phyloP scores from a whole-genome alignment of 2,113 vertebrate genomes.

The Dasyornis broadbenti region DNA sequence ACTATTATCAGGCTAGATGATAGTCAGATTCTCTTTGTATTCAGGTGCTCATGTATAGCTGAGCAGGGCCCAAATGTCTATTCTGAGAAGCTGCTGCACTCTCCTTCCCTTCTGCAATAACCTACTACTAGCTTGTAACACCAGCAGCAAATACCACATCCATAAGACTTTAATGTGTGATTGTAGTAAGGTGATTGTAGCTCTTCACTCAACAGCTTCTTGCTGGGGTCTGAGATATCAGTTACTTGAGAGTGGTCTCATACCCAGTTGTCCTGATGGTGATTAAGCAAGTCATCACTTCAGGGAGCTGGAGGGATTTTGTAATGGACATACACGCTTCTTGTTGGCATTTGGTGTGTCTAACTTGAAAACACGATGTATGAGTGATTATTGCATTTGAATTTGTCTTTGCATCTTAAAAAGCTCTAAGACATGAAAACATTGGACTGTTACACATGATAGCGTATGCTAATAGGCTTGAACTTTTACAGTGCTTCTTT shows the following conservation, averaged over 20 bases:
- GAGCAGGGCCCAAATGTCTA: fast-evolving
- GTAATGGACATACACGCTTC: neutral
- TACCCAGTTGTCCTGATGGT: neutral
- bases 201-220: neutral
- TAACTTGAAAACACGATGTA: neutral
- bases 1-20: neutral
- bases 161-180: neutral
- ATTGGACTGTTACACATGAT: neutral
- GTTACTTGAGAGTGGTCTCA: neutral
- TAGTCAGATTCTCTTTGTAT: neutral
- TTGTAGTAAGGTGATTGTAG: neutral
- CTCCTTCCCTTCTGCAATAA: neutral
- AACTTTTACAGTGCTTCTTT: neutral
- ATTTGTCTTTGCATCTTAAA: neutral
- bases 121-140: neutral
- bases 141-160: neutral
- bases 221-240: neutral
- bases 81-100: neutral
- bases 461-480: neutral
- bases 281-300: neutral
- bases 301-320: neutral
- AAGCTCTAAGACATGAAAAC: neutral
- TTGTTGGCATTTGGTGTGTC: neutral
- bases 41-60: neutral
- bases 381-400: neutral